phyloP scores from a whole-genome alignment of 1,140 invertebrate genomes.

The Solenopsis invicta region DNA sequence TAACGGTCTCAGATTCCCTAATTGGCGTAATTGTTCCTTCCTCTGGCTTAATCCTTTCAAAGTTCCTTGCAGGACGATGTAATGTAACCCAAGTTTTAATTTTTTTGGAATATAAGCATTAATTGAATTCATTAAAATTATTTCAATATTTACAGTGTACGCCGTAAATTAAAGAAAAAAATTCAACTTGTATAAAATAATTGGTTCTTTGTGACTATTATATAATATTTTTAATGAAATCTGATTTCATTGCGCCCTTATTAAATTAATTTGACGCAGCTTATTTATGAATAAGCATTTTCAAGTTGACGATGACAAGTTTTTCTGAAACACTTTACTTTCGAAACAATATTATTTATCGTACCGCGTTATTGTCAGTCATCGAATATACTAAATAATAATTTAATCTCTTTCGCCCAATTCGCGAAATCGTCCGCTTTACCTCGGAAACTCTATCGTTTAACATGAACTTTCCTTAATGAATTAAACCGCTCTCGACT shows the following conservation, averaged over 20 bases:
- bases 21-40: not conserved
- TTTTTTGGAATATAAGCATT: not conserved
- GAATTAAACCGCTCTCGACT: slow-evolving; percentile 43
- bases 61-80: not conserved
- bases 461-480: slow-evolving; percentile 35
- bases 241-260: not conserved
- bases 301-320: not conserved
- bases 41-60: not conserved
- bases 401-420: slow-evolving; percentile 1
- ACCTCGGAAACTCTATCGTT: slow-evolving; percentile 7
- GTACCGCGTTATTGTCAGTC: not conserved
- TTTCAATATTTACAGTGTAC: not conserved
- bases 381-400: not conserved
- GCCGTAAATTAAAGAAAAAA: not conserved
- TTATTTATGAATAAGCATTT: not conserved
- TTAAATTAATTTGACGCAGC: not conserved
- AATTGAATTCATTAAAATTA: not conserved
- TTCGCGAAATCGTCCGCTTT: slow-evolving; percentile 2
- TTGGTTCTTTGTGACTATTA: not conserved
- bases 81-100: not conserved
- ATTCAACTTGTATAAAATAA: not conserved
- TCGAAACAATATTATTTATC: not conserved
- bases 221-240: not conserved
- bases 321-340: not conserved
- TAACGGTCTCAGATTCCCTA: not conserved